phyloP scores from a whole-genome alignment of 2,113 vertebrate species.

The Alligator mississippiensis region DNA sequence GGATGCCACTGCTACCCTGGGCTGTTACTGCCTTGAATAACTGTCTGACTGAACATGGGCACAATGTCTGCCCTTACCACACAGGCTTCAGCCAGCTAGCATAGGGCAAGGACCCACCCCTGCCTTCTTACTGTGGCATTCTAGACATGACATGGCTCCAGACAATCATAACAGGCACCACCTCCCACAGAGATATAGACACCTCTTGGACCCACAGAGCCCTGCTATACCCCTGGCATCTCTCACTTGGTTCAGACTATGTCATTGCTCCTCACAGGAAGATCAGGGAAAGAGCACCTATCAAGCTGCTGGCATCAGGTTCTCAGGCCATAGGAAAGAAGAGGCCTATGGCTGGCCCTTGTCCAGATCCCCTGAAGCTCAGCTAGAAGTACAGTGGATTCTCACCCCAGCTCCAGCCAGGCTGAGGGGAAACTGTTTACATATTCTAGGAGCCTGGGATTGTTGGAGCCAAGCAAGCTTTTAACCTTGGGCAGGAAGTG shows the following conservation, averaged over 20 bases:
- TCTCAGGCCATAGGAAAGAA: not conserved
- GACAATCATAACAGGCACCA: too few species aligned
- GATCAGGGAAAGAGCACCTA: too few species aligned
- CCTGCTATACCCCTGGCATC: too few species aligned
- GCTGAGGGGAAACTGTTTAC: not conserved
- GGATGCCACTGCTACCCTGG: not conserved
- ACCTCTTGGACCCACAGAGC: too few species aligned
- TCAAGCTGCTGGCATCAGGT: not conserved
- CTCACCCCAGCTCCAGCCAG: too few species aligned
- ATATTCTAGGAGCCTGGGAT: not conserved
- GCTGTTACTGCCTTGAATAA: not conserved
- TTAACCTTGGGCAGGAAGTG: not conserved
- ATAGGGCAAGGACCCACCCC: not conserved
- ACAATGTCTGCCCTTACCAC: not conserved
- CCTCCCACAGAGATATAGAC: too few species aligned
- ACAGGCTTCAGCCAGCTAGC: too few species aligned
- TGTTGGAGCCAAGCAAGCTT: too few species aligned
- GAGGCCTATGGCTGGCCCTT: too few species aligned
- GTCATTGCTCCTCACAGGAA: not conserved
- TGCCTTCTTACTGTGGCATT: not conserved
- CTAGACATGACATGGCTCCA: too few species aligned
- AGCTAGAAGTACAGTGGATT: not conserved
- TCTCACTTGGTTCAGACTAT: not conserved
- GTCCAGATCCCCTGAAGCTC: not conserved
- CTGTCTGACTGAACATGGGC: not conserved